Percentiles rank a stretch among this genome's conserved stretches.
phyloP scores from a whole-genome alignment of 1,140 invertebrate genomes.

The Stegodyphus mimosarum region DNA sequence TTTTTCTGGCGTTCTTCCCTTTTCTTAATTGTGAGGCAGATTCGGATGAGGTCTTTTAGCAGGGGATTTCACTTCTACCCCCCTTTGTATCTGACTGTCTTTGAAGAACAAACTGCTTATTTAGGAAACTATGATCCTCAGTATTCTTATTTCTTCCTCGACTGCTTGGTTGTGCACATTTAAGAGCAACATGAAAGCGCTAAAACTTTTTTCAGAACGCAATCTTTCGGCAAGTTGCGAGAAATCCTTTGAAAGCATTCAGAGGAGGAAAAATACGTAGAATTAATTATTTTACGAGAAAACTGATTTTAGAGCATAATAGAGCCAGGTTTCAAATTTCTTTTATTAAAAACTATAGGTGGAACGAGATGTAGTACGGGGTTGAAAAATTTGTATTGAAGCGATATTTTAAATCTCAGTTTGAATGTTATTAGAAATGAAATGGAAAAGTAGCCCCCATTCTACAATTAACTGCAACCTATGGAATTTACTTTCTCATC shows the following conservation, averaged over 20 bases:
- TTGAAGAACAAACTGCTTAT: conserved; percentile 48
- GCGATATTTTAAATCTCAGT: no score
- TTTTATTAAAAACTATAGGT: neutral
- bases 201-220: conserved; percentile 15
- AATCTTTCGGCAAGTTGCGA: conserved; percentile 8
- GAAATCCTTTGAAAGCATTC: conserved; percentile 16
- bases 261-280: neutral
- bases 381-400: no score
- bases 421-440: no score
- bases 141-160: neutral
- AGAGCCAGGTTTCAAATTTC: neutral
- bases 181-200: conserved; percentile 21
- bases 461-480: no score
- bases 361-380: neutral
- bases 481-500: no score
- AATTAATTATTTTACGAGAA: conserved; percentile 34
- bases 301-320: conserved; percentile 8
- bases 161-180: neutral
- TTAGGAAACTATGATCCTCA: conserved; percentile 36
- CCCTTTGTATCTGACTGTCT: neutral
- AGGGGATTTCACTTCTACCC: neutral
- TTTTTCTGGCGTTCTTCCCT: conserved; percentile 19
- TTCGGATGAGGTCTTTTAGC: neutral
- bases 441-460: no score
- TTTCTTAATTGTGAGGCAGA: conserved; percentile 35